Base-by-base conservation (phyloP, 2,888 invertebrate genomes). In the Proisotoma minuta region DNA sequence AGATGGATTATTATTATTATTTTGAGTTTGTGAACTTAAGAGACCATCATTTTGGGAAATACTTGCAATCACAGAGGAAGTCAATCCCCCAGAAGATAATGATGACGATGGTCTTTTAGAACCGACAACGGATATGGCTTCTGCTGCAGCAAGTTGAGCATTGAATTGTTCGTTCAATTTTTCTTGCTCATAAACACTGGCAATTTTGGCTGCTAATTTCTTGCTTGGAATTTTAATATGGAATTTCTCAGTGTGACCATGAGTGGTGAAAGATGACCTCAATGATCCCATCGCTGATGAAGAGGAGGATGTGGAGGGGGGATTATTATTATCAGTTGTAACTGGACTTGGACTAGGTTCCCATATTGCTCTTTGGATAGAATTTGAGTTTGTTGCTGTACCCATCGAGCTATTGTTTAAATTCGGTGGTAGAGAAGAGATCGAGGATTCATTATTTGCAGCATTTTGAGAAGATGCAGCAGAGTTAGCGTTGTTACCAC, bases 171-270 rank as follows among this genome's bases (percentile, higher is more conserved):
- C 65, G 50, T 59, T 59, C 26, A 65, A 57, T 50, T 69, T 59
- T 40, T 70, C 61, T 51, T 71, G 68, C 57, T 73, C 73, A 57
- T 64, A 67, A 10, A 65, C 71, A 56, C 65, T 70, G 0, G 73
- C 73, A 49, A 73, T 62, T 65, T 71, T 73, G 20, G 73, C 73
- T 1, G 69, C 71, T 3, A 69, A 28, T 50, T 73, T 73, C 49
- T 73, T 73, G 50, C 68, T 70, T 3, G 71, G 71, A 18, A 72
- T 72, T 62, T 70, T 72, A 18, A 70, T 72, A 60, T 70, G 69
- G 10, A 65, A 39, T 48, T 63, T 66, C 22, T 63, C 66, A 22
- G 48, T 50, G 18, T 39, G 20, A 20, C 53, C 53, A 24, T 52
- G 52, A 49, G 51, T 52, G 28, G 47, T 59, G 27, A 57, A 57